phyloP scores from a whole-genome alignment of 1,140 invertebrate genomes.

The Diabrotica virgifera region DNA sequence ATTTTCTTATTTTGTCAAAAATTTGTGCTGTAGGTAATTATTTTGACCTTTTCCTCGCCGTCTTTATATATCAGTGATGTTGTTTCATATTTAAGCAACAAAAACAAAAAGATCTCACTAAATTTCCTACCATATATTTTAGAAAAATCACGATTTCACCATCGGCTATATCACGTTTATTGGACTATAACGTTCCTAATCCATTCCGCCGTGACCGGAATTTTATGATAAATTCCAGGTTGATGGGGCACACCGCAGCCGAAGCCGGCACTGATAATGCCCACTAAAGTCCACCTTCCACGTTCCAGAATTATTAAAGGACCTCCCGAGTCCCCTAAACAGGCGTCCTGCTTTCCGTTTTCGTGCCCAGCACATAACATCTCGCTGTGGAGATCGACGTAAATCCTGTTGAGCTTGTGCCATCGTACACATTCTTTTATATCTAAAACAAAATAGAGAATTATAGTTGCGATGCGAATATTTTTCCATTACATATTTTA shows the following conservation, averaged over 20 bases:
- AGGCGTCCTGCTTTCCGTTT: constrained; percentile 77
- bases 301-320: constrained; percentile 66
- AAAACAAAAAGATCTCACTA: too few relatives aligned
- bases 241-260: constrained; percentile 82
- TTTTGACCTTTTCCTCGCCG: too few relatives aligned
- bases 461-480: too few relatives aligned
- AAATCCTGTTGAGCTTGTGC: constrained; percentile 74
- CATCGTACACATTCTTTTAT: constrained; percentile 71
- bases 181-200: constrained; percentile 56
- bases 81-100: too few relatives aligned
- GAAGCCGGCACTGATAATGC: constrained; percentile 83
- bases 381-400: constrained; percentile 68
- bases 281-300: constrained; percentile 72
- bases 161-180: not conserved
- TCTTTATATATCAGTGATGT: too few relatives aligned
- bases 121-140: too few relatives aligned
- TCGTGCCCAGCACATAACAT: constrained; percentile 84
- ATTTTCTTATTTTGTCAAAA: too few relatives aligned
- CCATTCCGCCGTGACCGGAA: constrained; percentile 69
- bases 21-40: too few relatives aligned
- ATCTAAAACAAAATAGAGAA: constrained; percentile 45
- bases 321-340: constrained; percentile 81
- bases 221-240: constrained; percentile 81
- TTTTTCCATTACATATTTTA: too few relatives aligned
- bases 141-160: not conserved